Conservation (phyloP, 2,113 vertebrate species). For the Ursus arctos region DNA sequence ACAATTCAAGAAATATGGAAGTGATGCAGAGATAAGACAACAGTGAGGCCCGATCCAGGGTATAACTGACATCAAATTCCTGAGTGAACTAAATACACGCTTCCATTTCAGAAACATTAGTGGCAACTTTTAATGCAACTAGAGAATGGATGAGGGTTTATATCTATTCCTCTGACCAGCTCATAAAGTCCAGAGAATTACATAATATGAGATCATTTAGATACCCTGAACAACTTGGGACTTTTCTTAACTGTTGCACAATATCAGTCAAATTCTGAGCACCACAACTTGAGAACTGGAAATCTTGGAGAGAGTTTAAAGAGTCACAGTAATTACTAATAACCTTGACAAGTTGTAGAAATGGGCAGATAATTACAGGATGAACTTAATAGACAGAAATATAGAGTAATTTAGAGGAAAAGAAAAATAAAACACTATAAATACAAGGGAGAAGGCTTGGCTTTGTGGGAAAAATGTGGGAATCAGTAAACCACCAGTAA, state of each 20-base stretch:
- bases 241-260: conserved; percentile 55
- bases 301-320: conserved; percentile 78
- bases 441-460: conserved; percentile 57
- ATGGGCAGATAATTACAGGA: conserved; percentile 77
- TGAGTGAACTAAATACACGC: conserved; percentile 23
- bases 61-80: conserved; percentile 38
- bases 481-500: conserved; percentile 48
- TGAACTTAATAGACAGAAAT: conserved; percentile 72
- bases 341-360: conserved; percentile 74
- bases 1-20: conserved; percentile 68
- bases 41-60: background rate
- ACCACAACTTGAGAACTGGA: conserved; percentile 56
- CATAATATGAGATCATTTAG: background rate
- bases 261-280: conserved; percentile 58
- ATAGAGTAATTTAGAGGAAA: conserved; percentile 65
- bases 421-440: conserved; percentile 64
- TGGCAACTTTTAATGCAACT: conserved; percentile 16
- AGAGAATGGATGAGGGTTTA: background rate
- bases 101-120: conserved; percentile 47
- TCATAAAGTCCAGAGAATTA: conserved; percentile 30
- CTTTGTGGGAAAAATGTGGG: conserved; percentile 66
- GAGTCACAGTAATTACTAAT: conserved; percentile 69
- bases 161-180: conserved; percentile 34
- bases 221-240: conserved; percentile 54
- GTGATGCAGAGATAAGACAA: conserved; percentile 63